phyloP scores from a whole-genome alignment of 1,140 invertebrate genomes.

The Cyclargus thomasi region DNA sequence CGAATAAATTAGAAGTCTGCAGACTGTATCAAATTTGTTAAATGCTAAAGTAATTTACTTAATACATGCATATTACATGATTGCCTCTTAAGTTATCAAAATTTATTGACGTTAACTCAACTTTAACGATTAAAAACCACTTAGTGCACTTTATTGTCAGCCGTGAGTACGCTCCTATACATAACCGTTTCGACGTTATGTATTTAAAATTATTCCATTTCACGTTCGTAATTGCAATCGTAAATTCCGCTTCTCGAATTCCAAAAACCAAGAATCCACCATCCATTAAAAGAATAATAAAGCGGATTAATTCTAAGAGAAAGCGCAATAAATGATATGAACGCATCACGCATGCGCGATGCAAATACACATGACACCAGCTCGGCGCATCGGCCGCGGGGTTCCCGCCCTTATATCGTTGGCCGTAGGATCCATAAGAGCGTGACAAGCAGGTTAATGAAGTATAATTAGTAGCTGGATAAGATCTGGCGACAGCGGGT shows the following conservation, averaged over 20 bases:
- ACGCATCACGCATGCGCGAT: conserved; percentile 24
- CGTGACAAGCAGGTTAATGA: conserved; percentile 25
- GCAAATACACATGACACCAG: conserved; percentile 26
- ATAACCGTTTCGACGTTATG: background rate
- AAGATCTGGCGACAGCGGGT: conserved; percentile 36
- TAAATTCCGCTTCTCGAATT: conserved; percentile 11
- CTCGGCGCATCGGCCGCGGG: background rate
- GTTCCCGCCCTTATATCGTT: conserved; percentile 13
- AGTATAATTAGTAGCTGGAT: conserved; percentile 37
- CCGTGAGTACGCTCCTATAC: background rate
- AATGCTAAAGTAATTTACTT: background rate
- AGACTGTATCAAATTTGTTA: background rate
- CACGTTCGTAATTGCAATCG: background rate
- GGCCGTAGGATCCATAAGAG: conserved; percentile 16
- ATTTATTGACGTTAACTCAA: background rate
- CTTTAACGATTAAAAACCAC: background rate
- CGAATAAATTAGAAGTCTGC: background rate
- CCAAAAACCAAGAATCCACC: conserved; percentile 14
- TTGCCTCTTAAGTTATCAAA: background rate
- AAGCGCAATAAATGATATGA: conserved; percentile 15
- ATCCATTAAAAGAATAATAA: conserved; percentile 16
- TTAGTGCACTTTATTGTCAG: background rate
- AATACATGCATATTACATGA: background rate
- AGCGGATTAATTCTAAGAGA: conserved; percentile 13
- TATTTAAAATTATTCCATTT: conserved; percentile 4